Evolutionary conservation across 2,888 invertebrate genomes (phyloP).

Genomic region (Aleiodes alternator): DNA sequence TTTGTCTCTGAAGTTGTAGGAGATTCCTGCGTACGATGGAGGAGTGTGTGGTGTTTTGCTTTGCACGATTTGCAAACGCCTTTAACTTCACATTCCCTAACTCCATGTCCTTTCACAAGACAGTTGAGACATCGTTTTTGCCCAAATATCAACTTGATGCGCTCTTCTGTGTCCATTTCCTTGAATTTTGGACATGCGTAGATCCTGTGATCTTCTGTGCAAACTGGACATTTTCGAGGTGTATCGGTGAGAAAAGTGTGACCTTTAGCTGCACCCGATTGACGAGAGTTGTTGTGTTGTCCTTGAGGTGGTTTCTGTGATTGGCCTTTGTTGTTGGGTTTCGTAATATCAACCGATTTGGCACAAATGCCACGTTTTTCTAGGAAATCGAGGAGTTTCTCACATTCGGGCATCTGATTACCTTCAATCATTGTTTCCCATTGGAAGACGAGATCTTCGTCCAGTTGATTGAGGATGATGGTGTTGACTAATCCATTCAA

Average conservation of each 20-base stretch:
- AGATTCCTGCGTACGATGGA: not conserved
- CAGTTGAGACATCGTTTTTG: conserved; percentile 2
- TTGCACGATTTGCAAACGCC: conserved; percentile 15
- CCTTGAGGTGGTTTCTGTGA: not conserved
- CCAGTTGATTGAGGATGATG: conserved; percentile 38
- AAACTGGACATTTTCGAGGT: not conserved
- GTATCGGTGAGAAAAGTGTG: too few species aligned
- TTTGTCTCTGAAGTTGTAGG: not conserved
- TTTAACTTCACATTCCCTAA: not conserved
- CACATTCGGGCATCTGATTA: conserved; percentile 44
- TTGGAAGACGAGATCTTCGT: conserved; percentile 13
- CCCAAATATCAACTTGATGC: not conserved
- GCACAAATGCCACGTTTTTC: conserved; percentile 47
- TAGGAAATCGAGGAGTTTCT: conserved; percentile 42
- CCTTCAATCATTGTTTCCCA: conserved; percentile 48
- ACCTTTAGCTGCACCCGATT: too few species aligned
- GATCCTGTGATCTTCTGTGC: conserved; percentile 10
- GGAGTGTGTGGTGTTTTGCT: conserved; percentile 5
- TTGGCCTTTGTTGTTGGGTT: not conserved
- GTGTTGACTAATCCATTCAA: conserved; percentile 34
- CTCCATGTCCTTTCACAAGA: not conserved
- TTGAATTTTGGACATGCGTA: conserved; percentile 3
- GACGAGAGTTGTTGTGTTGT: not conserved
- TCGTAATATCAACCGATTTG: not conserved
- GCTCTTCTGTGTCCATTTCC: not conserved